Evolutionary conservation across 2,113 vertebrate genomes (phyloP).

Genomic region (Loxodonta africana): DNA sequence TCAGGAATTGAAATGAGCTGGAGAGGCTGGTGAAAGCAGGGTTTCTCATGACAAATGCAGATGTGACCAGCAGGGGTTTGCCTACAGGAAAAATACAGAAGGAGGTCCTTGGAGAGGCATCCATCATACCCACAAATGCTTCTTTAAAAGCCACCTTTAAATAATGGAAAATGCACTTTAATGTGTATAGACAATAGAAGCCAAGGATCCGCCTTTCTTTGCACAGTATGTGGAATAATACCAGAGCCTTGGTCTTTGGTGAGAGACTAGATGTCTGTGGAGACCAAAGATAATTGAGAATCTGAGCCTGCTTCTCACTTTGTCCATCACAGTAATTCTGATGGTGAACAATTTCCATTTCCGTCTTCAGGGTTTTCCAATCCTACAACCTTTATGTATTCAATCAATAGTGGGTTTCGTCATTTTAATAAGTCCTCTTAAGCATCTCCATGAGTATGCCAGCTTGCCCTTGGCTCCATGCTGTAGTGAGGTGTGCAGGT

Average conservation of each 20-base stretch:
- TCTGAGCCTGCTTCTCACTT: neutral
- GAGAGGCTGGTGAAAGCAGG: constrained; percentile 68
- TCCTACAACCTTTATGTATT: neutral
- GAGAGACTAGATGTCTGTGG: constrained; percentile 39
- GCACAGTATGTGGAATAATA: neutral
- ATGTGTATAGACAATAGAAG: constrained; percentile 38
- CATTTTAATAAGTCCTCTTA: neutral
- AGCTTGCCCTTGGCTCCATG: neutral
- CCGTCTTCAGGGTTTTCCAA: neutral
- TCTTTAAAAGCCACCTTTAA: constrained; percentile 79
- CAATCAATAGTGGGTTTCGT: neutral
- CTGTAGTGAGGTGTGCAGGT: neutral
- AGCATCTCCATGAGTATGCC: neutral
- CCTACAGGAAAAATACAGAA: constrained; percentile 68
- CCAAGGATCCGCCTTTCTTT: neutral
- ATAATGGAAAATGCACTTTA: constrained; percentile 74
- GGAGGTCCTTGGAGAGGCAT: constrained; percentile 70
- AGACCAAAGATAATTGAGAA: neutral
- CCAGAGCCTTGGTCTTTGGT: neutral
- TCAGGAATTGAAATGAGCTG: constrained; percentile 73
- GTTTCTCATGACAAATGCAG: constrained; percentile 78
- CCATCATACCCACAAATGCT: constrained; percentile 67
- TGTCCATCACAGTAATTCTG: constrained; percentile 21
- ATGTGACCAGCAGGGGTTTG: constrained; percentile 63
- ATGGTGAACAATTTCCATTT: constrained; percentile 32